Evolutionary conservation across 2,797 vertebrate genomes (phyloP), one percentile per base, ranked within the genome.

Genomic region (Gymnothorax javanicus): DNA sequence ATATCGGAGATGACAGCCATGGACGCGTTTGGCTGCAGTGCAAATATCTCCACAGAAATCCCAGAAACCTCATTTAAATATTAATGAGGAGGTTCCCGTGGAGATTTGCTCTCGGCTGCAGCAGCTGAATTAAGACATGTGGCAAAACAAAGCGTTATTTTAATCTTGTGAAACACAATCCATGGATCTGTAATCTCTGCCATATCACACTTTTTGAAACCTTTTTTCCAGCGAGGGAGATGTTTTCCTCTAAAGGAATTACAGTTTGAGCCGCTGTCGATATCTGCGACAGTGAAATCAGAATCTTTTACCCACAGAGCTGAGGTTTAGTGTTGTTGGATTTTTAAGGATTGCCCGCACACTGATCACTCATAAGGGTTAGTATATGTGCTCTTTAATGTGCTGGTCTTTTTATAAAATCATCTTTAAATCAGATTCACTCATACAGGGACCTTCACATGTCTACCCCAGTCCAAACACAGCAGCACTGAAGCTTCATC

Each of bases 401-500:
- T n/a, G n/a, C n/a, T n/a, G n/a, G n/a, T n/a, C n/a, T n/a, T n/a
- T n/a, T n/a, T n/a, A n/a, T n/a, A n/a, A n/a, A n/a, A n/a, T n/a
- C n/a, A n/a, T n/a, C n/a, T n/a, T n/a, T n/a, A n/a, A n/a, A n/a
- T 64, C 62, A 23, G 62, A 64, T 64, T 5, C 62, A 20, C 1
- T 13, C 13, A 60, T 15, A 20, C 62, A 20, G 62, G 17, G 62
- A 64, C 62, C 62, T 20, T 64, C 62, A 0, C 62, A 64, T 23
- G 9, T 7, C 62, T 64, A 64, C 62, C 62, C 20, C 4, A 2
- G 62, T 17, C n/a, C 17, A 64, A 64, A 64, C 62, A 64, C 20
- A 64, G 17, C 62, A 91, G 89, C 92, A 93, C 94, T 94, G 91
- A 94, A 93, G 90, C 92, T 90, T 91, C 93, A 93, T 92, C 87